A percentile compares a stretch with the other conserved stretches of the same genome.
Evolutionary conservation across 2,797 vertebrate genomes (phyloP).

Genomic region (Chrosomus eos): DNA sequence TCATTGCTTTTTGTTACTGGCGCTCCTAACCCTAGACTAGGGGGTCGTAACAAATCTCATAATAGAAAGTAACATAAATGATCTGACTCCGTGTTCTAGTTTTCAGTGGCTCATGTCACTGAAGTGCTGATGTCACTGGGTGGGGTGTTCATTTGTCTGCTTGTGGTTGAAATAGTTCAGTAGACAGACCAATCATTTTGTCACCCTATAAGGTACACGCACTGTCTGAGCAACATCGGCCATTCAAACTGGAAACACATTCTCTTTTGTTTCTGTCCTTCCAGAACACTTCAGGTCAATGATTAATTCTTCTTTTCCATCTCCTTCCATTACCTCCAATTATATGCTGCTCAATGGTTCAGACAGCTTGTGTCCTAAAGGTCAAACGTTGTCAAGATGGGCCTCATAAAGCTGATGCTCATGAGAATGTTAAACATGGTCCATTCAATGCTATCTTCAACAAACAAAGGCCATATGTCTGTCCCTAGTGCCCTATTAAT

Average conservation of each 20-base stretch:
- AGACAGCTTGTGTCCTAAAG: constrained; percentile 39
- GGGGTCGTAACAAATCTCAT: too few species aligned
- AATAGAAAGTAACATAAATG: not conserved
- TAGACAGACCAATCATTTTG: not conserved
- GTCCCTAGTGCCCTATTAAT: constrained; percentile 6
- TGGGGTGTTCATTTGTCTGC: not conserved
- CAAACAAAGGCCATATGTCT: constrained; percentile 58
- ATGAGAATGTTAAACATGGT: constrained; percentile 22
- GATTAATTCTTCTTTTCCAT: constrained; percentile 42
- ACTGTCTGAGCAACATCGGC: not conserved
- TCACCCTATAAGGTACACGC: not conserved
- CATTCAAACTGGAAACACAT: not conserved
- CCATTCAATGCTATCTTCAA: constrained; percentile 43
- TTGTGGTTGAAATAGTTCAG: not conserved
- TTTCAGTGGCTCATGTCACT: not conserved
- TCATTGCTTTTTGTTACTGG: too few species aligned
- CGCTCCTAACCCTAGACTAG: too few species aligned
- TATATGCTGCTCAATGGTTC: constrained; percentile 48
- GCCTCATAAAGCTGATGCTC: constrained; percentile 45
- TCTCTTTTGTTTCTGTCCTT: constrained; percentile 28
- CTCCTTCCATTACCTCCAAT: constrained; percentile 38
- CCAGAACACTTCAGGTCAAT: constrained; percentile 39
- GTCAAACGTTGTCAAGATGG: constrained; percentile 26
- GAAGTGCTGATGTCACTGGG: constrained; percentile 10
- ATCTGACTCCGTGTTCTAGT: not conserved